Conservation (phyloP, 1,140 invertebrate species). For the Microplitis demolitor region DNA sequence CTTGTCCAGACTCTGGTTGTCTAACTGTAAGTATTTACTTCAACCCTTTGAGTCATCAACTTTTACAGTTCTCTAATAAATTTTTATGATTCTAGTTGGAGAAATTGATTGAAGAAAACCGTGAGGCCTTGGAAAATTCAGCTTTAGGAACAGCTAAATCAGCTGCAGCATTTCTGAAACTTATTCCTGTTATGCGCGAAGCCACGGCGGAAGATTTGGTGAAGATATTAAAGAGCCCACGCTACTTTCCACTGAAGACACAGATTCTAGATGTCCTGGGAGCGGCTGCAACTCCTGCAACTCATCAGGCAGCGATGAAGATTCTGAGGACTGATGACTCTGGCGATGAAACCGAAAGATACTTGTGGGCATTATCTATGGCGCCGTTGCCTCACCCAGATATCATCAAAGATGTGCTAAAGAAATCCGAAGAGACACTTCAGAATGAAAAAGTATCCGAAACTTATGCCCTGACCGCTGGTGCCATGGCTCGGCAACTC, state of each 20-base stretch:
- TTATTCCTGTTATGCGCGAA: slow-evolving; percentile 66
- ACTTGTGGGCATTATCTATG: slow-evolving; percentile 74
- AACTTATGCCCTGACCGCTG: slow-evolving; percentile 68
- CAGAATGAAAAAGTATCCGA: slow-evolving; percentile 67
- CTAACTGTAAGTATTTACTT: slow-evolving; percentile 50
- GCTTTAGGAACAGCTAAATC: slow-evolving; percentile 68
- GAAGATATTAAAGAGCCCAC: slow-evolving; percentile 64
- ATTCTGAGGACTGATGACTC: slow-evolving; percentile 66
- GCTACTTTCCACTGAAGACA: slow-evolving; percentile 54
- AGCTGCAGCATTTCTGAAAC: slow-evolving; percentile 68
- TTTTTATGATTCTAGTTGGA: slow-evolving; percentile 54
- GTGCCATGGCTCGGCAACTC: slow-evolving; percentile 65
- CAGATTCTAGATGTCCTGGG: slow-evolving; percentile 75
- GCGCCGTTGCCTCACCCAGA: slow-evolving; percentile 57
- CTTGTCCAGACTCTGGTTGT: slow-evolving; percentile 60
- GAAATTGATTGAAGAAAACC: slow-evolving; percentile 63
- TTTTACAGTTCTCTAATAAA: background rate
- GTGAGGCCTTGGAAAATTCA: slow-evolving; percentile 59
- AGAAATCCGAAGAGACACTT: slow-evolving; percentile 57
- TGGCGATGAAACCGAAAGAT: slow-evolving; percentile 71
- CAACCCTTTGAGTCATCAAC: background rate
- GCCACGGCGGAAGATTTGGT: slow-evolving; percentile 66
- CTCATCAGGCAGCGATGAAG: slow-evolving; percentile 72
- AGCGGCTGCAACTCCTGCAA: slow-evolving; percentile 68
- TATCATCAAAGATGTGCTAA: slow-evolving; percentile 67